Evolutionary conservation across 2,888 invertebrate species (phyloP), one percentile per base, ranked within the genome.

Genomic region (Conchocele bisecta): DNA sequence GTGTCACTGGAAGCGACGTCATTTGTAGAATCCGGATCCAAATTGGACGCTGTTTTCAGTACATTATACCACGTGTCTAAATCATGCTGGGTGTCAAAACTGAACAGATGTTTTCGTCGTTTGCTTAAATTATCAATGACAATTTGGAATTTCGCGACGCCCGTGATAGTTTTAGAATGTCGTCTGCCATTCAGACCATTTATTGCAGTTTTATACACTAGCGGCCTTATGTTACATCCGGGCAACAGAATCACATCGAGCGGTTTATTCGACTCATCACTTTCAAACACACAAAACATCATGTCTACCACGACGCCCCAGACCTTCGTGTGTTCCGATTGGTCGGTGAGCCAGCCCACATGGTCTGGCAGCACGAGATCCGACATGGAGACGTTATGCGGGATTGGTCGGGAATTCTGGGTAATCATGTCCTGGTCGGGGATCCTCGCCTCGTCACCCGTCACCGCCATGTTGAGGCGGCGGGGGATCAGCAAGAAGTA

Each of bases 281-380:
- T 68, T 28, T 85, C 84, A 53, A 86, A 88, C 1, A 86, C 79
- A 67, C 86, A 86, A 39, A 88, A 83, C 35, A 85, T 42, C 82
- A 86, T 85, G 41, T 86, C 85, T 7, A 83, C 82, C 11, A 86
- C 70, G 6, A 84, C 80, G 64, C 86, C 83, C 87, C 87, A 88
- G 2, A 85, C 83, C 58, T 74, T 71, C 53, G 50, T 65, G 33
- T 76, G 64, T 46, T 69, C 75, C 44, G 78, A 71, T 53, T 84
- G 83, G 67, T 87, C 85, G 41, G 75, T 70, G n/a, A 87, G 70
- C 87, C 86, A 87, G 3, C 87, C 88, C 13, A 81, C 54, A 24
- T 79, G 75, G 65, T 87, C 86, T 6, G 84, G 76, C 41, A 78
- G 74, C 29, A 77, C 76, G 13, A 86, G 64, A 46, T 84, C 86